phyloP scores from a whole-genome alignment of 2,888 invertebrate genomes.

The Caenorhabditis afra region DNA sequence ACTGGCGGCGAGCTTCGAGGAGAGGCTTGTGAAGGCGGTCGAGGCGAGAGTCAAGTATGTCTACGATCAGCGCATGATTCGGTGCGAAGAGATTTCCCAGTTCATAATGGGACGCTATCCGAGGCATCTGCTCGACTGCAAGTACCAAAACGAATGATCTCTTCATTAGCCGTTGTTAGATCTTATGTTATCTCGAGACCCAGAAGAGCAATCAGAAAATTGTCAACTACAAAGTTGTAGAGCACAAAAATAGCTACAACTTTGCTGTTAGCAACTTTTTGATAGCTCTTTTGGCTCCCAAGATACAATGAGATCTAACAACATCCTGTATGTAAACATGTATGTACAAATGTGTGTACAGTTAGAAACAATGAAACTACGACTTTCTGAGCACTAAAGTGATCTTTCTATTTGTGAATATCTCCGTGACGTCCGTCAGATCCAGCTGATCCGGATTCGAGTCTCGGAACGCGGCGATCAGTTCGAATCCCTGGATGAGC shows the following conservation, averaged over 20 bases:
- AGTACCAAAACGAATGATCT: conserved; percentile 12
- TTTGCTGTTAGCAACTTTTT: too few relatives aligned
- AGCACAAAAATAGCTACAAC: too few relatives aligned
- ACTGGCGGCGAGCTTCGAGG: conserved; percentile 15
- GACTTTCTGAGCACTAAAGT: neutral
- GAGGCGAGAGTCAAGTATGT: conserved; percentile 19
- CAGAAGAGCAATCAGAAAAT: too few relatives aligned
- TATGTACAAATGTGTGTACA: too few relatives aligned
- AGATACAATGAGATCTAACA: too few relatives aligned
- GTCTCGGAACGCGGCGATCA: conserved; percentile 8
- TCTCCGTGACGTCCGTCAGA: neutral
- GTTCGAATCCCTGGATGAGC: conserved; percentile 30
- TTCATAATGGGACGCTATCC: conserved; percentile 12
- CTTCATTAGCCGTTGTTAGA: too few relatives aligned
- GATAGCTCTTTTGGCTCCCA: too few relatives aligned
- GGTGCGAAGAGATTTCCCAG: conserved; percentile 30
- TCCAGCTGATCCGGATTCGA: neutral
- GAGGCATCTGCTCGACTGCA: conserved; percentile 21
- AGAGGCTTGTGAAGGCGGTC: conserved; percentile 8
- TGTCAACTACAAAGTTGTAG: too few relatives aligned
- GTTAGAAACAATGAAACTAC: too few relatives aligned
- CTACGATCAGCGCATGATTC: conserved; percentile 32
- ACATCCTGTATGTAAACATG: too few relatives aligned
- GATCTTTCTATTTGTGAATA: too few relatives aligned
- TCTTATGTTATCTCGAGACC: too few relatives aligned